phyloP scores from a whole-genome alignment of 64 coral and sea anemone species.

The Dendrophyllia cribrosa region DNA sequence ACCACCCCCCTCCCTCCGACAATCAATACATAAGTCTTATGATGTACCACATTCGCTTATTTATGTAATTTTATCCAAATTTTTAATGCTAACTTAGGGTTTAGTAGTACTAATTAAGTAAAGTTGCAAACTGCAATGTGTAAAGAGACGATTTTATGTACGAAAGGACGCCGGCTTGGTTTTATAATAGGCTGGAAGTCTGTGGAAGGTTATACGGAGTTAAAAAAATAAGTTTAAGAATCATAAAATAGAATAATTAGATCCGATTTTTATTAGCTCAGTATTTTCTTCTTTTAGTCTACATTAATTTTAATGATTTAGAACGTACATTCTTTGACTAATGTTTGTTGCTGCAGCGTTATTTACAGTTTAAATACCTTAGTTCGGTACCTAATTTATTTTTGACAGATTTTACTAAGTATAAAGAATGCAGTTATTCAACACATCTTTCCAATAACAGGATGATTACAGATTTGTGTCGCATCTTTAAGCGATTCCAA shows the following conservation, averaged over 20 bases:
- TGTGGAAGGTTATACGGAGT: too few species aligned
- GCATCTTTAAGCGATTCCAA: background rate
- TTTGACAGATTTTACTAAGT: background rate
- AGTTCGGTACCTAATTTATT: conserved; percentile 12
- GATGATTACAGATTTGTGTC: background rate
- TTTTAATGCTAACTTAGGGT: too few species aligned
- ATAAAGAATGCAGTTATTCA: background rate
- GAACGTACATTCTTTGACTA: background rate
- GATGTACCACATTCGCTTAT: too few species aligned
- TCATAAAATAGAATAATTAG: background rate
- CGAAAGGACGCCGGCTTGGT: background rate
- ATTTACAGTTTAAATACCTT: conserved; percentile 6
- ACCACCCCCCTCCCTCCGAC: too few species aligned
- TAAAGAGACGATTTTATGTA: background rate
- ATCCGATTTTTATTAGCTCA: background rate
- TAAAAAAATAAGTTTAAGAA: too few species aligned
- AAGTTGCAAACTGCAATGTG: background rate
- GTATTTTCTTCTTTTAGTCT: background rate
- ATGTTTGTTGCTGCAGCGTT: background rate
- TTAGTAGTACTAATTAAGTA: background rate
- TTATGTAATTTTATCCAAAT: too few species aligned
- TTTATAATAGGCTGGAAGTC: background rate
- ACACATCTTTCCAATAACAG: background rate
- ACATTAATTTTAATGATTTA: background rate
- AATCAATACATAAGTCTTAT: too few species aligned